Base-by-base conservation (phyloP, 1,140 invertebrate genomes). In the Drosophila tropicalis region DNA sequence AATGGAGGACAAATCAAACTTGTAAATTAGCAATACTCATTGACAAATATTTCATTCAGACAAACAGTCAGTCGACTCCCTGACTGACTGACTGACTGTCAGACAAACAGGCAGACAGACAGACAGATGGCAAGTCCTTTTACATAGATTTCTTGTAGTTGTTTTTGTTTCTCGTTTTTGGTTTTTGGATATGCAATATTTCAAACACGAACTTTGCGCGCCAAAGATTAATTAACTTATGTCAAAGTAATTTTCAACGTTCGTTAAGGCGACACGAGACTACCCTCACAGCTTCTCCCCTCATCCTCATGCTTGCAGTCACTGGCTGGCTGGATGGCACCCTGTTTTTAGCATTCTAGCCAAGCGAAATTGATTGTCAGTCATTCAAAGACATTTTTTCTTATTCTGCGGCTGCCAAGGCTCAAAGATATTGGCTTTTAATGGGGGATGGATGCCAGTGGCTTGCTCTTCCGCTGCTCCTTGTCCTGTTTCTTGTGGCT, bases 221-320 rank as follows among this genome's bases (percentile, higher is more conserved):
- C 84, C 81, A 91, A 91, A 91, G 89, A 91, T 91, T 91, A 91
- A 91, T 91, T 91, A 91, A 91, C 89, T 91, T 91, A 91, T 91
- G 89, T 91, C 89, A 91, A 91, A 91, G 89, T 91, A 91, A 91
- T 91, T 91, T 91, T 91, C 89, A 91, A 91, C 89, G 89, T 91
- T 91, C 89, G 89, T 91, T 91, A 91, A 81, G 84, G 84, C 84
- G 76, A 87, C 84, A 87, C 83, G 84, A 83, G 79, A 51, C 62
- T 51, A 44, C 56, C 57, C 19, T 25, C 29, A 7, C 13, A 13
- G 1, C 19, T n/a, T 40, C 10, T 4, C 36, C 10, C 36, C 36
- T 13, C 3, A 12, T 39, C 36, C 4, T 22, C 22, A 57, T n/a
- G 32, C 13, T n/a, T n/a, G 25, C 13, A 32, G 32, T 47, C 10